Evolutionary conservation across 2,888 invertebrate genomes (phyloP).

Genomic region (Drepanosiphum platanoidis): DNA sequence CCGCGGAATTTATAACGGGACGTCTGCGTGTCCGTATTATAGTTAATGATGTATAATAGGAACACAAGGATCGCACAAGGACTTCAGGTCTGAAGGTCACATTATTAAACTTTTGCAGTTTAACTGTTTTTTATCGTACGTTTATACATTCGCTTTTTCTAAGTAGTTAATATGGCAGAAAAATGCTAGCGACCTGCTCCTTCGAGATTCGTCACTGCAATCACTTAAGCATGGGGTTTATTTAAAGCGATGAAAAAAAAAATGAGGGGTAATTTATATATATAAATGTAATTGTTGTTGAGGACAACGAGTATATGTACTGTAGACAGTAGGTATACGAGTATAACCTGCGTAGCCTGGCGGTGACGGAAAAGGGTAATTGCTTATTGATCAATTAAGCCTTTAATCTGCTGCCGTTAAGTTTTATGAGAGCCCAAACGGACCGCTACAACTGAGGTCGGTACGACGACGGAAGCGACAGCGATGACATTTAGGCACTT

Average conservation of each 20-base stretch:
- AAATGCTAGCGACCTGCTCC: no score
- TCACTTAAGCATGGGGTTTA: no score
- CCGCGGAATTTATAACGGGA: no score
- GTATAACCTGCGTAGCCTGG: background rate
- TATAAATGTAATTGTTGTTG: background rate
- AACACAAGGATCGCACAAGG: no score
- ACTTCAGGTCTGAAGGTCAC: no score
- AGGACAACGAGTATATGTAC: background rate
- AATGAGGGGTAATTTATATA: background rate
- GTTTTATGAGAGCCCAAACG: background rate
- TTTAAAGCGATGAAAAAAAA: background rate
- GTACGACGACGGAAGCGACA: background rate
- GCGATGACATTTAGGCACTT: slow-evolving; percentile 11
- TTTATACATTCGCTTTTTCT: no score
- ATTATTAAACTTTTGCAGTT: no score
- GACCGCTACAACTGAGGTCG: background rate
- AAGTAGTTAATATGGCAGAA: no score
- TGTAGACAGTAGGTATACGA: background rate
- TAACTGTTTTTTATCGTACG: no score
- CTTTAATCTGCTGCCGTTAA: background rate
- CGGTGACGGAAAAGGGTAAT: background rate
- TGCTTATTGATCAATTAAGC: slow-evolving; percentile 25
- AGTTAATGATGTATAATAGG: no score
- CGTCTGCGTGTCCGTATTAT: no score
- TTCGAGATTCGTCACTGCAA: no score